These are phyloP conservation scores for Podarcis muralis DNA, from an alignment of 2,113 vertebrate species.

Conservation along the genomic window DNA sequence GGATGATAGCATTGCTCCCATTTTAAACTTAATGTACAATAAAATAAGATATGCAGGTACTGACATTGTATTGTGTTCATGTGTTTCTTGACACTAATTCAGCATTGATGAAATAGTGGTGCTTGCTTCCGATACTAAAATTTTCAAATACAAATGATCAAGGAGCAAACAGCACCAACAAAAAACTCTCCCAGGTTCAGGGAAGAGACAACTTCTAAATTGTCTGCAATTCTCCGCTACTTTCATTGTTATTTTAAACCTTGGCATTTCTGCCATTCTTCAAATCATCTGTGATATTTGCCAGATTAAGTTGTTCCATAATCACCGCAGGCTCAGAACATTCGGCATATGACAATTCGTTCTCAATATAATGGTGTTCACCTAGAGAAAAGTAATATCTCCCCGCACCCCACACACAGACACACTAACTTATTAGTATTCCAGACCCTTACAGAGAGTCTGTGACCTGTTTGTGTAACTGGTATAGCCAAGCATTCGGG, in stretches of 20 bases:
- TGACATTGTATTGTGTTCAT: not conserved
- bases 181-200: not conserved
- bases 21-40: not conserved
- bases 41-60: not conserved
- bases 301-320: not conserved
- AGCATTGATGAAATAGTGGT: slow-evolving; percentile 3
- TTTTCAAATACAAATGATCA: not conserved
- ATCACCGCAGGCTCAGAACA: not conserved
- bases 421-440: slow-evolving; percentile 19
- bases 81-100: slow-evolving; percentile 1
- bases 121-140: slow-evolving; percentile 8
- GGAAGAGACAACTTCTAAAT: not conserved
- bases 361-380: slow-evolving; percentile 2
- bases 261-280: not conserved
- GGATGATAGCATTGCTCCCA: not conserved
- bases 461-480: slow-evolving; percentile 5
- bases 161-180: not conserved
- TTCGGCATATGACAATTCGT: not conserved
- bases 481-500: slow-evolving; percentile 6
- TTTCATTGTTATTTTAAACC: not conserved
- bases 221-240: not conserved
- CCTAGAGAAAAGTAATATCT: not conserved
- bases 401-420: no score
- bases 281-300: not conserved
- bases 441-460: not conserved